Conservation (phyloP, 2,113 vertebrate species). For the Meriones unguiculatus region DNA sequence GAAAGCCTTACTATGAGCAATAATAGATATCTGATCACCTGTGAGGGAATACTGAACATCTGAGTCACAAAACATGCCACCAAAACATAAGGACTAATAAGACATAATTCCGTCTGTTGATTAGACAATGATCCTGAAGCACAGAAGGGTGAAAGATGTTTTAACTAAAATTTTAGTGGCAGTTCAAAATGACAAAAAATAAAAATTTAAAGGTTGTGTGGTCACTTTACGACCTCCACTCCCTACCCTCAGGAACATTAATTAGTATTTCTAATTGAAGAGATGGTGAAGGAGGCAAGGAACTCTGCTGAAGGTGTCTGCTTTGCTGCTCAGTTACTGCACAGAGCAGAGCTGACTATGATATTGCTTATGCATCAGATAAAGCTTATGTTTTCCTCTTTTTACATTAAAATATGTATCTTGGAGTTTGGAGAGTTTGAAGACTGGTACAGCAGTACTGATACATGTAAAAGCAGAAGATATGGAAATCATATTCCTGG, state of each 20-base stretch:
- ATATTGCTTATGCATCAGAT: not conserved
- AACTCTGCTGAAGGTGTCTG: not conserved
- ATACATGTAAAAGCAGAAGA: not conserved
- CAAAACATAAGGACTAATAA: slow-evolving; percentile 34
- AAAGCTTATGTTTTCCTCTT: not conserved
- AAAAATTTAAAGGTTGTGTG: not conserved
- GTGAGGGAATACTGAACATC: not conserved
- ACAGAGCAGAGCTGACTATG: not conserved
- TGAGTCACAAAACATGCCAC: not conserved
- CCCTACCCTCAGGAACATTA: not conserved
- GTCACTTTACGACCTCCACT: not conserved
- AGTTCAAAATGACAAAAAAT: slow-evolving; percentile 12
- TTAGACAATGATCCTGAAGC: not conserved
- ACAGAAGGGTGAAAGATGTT: not conserved
- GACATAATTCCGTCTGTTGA: not conserved
- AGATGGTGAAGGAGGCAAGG: not conserved
- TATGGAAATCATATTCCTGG: not conserved
- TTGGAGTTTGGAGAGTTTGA: not conserved
- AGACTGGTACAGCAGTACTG: not conserved
- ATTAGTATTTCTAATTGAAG: not conserved
- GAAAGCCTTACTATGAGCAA: not conserved
- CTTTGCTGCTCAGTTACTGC: not conserved
- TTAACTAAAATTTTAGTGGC: slow-evolving; percentile 10
- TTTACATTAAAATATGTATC: not conserved
- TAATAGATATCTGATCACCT: not conserved